Evolutionary conservation across 1,140 invertebrate genomes (phyloP).

Genomic region (Bombyx mori): ASM3026992v2 NC_085128.1:6634501-6635000

Average conservation of each 20-base stretch:
- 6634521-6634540: constrained; percentile 93
- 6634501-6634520: constrained; percentile 97
- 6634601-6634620: constrained; percentile 94
- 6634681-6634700: constrained; percentile 4
- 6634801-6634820: constrained; percentile 91
- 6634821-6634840: constrained; percentile 91
- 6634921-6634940: constrained; percentile 1
- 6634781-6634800: constrained; percentile 83
- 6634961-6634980: no score
- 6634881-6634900: constrained; percentile 77
- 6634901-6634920: background rate
- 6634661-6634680: background rate
- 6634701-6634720: constrained; percentile 92
- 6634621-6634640: constrained; percentile 87
- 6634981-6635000: no score
- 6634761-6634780: constrained; percentile 81
- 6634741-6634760: constrained; percentile 87
- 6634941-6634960: no score
- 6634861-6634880: constrained; percentile 74
- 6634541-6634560: constrained; percentile 88
- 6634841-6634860: constrained; percentile 80
- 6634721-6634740: constrained; percentile 92
- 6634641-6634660: constrained; percentile 2
- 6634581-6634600: constrained; percentile 80
- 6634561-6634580: constrained; percentile 84